phyloP scores from a whole-genome alignment of 53 echinoderm and acorn worm species.

The Henricia sp. region DNA sequence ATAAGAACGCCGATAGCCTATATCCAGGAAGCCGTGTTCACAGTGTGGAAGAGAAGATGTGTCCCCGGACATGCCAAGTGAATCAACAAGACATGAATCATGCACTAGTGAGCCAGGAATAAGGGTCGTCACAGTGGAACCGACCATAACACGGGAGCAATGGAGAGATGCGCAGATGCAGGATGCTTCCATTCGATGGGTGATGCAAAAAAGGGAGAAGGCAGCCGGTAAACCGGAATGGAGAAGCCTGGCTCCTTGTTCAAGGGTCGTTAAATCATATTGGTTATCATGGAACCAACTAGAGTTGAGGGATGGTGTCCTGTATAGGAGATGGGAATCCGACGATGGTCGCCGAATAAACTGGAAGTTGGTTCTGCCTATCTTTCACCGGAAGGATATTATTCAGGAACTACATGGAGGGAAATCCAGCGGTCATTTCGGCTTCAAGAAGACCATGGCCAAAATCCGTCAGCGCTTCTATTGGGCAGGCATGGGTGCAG shows the following conservation, averaged over 20 bases:
- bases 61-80: no score
- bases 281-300: conserved; percentile 2
- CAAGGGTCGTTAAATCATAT: neutral
- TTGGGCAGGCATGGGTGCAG: no score
- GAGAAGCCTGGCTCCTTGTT: neutral
- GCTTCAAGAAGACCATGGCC: neutral
- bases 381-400: neutral
- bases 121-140: no score
- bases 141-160: no score
- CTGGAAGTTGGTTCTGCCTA: neutral
- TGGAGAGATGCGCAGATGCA: no score
- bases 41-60: no score
- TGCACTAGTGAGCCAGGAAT: no score
- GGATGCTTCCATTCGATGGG: neutral
- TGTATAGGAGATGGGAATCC: no score
- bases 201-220: neutral
- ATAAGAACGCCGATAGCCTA: no score
- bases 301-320: neutral
- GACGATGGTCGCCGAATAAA: neutral
- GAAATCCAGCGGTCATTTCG: neutral
- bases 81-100: no score
- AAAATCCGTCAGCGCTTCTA: neutral
- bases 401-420: neutral
- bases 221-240: neutral
- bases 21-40: no score